phyloP scores from a whole-genome alignment of 2,888 invertebrate genomes.

The Luperina nickerlii region DNA sequence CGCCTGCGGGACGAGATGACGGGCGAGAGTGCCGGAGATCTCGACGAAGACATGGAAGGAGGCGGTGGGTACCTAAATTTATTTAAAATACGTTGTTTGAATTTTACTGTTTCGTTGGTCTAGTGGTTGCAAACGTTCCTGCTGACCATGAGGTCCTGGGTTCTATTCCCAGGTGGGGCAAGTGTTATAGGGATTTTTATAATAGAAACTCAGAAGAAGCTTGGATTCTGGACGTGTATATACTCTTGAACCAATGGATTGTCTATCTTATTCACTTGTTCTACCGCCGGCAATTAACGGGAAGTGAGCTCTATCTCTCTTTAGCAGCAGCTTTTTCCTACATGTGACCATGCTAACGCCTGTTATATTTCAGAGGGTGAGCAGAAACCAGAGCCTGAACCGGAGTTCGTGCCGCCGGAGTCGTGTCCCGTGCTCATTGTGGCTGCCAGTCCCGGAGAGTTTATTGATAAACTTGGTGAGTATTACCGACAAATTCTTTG shows the following conservation, averaged over 20 bases:
- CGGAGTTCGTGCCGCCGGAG: constrained; percentile 82
- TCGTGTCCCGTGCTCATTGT: constrained; percentile 83
- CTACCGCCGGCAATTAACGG: background rate
- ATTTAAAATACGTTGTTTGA: background rate
- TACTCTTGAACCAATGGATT: background rate
- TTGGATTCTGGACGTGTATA: too few species aligned
- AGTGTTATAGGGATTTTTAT: too few species aligned
- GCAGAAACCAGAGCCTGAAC: constrained; percentile 79
- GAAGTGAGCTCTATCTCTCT: background rate
- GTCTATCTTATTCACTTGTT: background rate
- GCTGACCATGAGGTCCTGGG: too few species aligned
- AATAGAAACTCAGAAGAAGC: too few species aligned
- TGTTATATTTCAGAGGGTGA: constrained; percentile 81
- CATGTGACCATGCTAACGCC: background rate
- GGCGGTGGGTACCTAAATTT: constrained; percentile 70
- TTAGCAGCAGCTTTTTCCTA: background rate
- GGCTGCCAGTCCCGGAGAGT: constrained; percentile 83
- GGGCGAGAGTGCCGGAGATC: constrained; percentile 79
- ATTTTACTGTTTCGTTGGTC: too few species aligned
- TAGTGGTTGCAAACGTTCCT: too few species aligned
- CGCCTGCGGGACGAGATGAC: constrained; percentile 84
- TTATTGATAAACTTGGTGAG: constrained; percentile 86
- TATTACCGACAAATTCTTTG: constrained; percentile 19
- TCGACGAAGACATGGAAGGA: constrained; percentile 81
- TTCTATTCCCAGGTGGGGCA: too few species aligned